Conservation (phyloP, 2,888 invertebrate genomes). For the Meteorus colon region DNA sequence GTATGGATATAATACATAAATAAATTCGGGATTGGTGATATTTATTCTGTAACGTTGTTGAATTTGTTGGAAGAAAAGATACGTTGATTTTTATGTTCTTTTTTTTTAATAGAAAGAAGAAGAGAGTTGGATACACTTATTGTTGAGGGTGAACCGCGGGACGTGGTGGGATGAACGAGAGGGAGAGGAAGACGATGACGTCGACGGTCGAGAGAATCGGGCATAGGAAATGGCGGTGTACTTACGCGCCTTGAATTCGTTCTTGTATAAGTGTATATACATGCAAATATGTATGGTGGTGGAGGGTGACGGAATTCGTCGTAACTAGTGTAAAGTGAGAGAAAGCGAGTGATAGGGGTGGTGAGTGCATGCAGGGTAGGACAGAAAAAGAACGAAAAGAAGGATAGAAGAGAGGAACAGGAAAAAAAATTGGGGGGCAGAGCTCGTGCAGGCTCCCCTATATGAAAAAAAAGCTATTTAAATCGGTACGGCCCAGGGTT, state of each 20-base stretch:
- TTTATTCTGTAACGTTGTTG: conserved; percentile 30
- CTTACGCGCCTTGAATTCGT: conserved; percentile 50
- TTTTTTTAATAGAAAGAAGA: background rate
- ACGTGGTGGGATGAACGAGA: background rate
- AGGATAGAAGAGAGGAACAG: conserved; percentile 52
- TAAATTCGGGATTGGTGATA: conserved; percentile 28
- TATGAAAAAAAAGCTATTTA: conserved; percentile 68
- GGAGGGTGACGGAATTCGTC: conserved; percentile 65
- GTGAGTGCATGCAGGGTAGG: conserved; percentile 18
- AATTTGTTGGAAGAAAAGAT: conserved; percentile 29
- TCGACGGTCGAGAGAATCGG: conserved; percentile 17
- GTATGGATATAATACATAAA: background rate
- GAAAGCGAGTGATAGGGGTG: conserved; percentile 44
- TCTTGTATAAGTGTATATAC: background rate
- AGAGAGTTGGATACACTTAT: conserved; percentile 2
- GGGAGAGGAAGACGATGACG: no score
- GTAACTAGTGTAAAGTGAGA: conserved; percentile 60
- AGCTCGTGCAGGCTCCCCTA: conserved; percentile 64
- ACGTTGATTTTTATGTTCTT: background rate
- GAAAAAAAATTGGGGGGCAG: conserved; percentile 53
- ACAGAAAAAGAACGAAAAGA: conserved; percentile 38
- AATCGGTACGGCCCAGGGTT: conserved; percentile 68
- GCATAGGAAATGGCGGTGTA: conserved; percentile 60
- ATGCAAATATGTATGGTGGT: conserved; percentile 1
- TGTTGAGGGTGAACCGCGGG: background rate